These are phyloP conservation scores for Enteromius thamalakanensis DNA, from an alignment of 2,797 vertebrate species.

Conservation along the genomic window DNA sequence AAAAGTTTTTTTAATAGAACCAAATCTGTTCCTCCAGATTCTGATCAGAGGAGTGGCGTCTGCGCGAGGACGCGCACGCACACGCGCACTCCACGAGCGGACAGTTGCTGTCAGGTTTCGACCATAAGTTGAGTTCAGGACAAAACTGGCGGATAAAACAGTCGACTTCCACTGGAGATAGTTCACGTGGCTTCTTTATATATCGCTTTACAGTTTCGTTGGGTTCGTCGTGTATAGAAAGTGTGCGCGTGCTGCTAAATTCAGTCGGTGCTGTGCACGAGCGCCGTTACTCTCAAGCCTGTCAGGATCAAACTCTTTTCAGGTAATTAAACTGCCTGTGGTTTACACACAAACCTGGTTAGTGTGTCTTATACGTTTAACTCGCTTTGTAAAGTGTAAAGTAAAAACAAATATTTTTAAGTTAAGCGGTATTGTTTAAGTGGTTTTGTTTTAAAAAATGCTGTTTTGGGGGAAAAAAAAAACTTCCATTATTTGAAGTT, in stretches of 20 bases:
- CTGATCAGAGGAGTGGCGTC: conserved; percentile 38
- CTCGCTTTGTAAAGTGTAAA: neutral
- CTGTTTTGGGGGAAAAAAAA: neutral
- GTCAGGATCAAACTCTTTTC: neutral
- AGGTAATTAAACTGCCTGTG: neutral
- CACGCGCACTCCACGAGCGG: conserved; percentile 42
- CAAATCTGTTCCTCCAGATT: neutral
- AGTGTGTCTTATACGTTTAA: neutral
- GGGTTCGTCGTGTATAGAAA: conserved; percentile 1
- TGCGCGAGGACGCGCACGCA: conserved; percentile 63
- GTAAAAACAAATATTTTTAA: neutral
- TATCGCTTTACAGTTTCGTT: neutral
- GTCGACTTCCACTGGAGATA: neutral
- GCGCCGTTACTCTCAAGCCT: neutral
- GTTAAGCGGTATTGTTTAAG: neutral
- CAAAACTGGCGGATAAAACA: neutral
- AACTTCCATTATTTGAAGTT: neutral
- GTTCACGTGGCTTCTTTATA: neutral
- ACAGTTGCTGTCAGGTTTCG: conserved; percentile 71
- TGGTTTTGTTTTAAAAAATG: neutral
- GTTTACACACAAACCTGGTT: neutral
- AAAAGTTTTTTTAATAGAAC: neutral
- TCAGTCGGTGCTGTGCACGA: neutral
- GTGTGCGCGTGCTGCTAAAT: neutral
- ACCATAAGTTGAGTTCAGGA: conserved; percentile 40